Evolutionary conservation across 1,140 invertebrate genomes (phyloP), one percentile per base, ranked within the genome.

Genomic region (Lordiphosa stackelbergi): DNA sequence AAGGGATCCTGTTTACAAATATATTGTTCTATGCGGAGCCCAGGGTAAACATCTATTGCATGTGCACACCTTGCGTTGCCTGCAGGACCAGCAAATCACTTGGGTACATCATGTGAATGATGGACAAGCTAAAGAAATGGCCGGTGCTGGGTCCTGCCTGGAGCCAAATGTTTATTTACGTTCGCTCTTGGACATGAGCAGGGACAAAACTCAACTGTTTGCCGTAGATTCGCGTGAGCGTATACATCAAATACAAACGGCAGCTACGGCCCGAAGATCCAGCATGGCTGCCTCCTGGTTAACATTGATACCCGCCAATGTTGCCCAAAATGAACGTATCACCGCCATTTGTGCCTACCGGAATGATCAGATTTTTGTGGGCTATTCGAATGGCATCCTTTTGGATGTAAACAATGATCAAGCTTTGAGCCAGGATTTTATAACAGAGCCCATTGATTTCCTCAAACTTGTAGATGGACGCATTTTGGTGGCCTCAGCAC

Each of bases 1-100:
- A 3, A 53, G 31, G 9, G 53, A 68, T 41, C 42, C 66, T 2
- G 49, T 54, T 3, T 69, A 59, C 24, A 85, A 87, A 53, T 86
- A 86, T 22, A 70, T 88, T 12, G 61, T 88, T 4, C 40, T 85
- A 0, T 86, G 85, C 12, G 85, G 84, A 2, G 64, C 64, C 9
- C 49, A 60, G 11, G 57, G 69, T 1, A 75, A 64, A 35, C 49
- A 66, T 31, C 34, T 85, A 4, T 34, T 87, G 1, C 62, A 86
- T 48, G 49, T 87, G 9, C 66, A 83, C 31, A 74, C 71, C 0
- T 16, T 87, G 10, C 64, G 69, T 6, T 35, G 13, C 3, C 12
- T 5, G 10, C 12, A 64, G 0, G 59, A 51, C 1, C 24, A 48
- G 5, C 24, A 16, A 0, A 61, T 87, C 8, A 55, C 53, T 6